Evolutionary conservation across 2,888 invertebrate species (phyloP).

Genomic region (Rhopalosiphum nymphaeae): DNA sequence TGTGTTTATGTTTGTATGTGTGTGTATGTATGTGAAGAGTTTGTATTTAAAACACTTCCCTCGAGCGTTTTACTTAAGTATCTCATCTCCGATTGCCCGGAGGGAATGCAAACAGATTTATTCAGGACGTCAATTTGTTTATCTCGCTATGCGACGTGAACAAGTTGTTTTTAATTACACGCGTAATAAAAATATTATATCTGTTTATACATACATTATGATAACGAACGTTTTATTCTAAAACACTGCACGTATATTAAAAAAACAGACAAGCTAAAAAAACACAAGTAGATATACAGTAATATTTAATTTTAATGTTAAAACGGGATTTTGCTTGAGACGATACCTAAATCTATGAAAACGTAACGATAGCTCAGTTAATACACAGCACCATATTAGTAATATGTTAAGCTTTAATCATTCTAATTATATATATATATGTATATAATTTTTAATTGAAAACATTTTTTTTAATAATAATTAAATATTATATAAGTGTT

Average conservation of each 20-base stretch:
- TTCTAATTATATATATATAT: no score
- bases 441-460: no score
- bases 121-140: not conserved
- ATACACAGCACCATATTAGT: not conserved
- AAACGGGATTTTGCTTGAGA: not conserved
- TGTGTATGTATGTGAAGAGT: not conserved
- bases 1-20: not conserved
- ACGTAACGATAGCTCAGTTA: not conserved
- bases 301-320: not conserved
- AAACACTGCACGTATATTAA: not conserved
- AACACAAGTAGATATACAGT: not conserved
- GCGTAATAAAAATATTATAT: not conserved
- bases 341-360: not conserved
- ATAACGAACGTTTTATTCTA: not conserved
- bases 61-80: not conserved
- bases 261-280: not conserved
- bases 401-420: not conserved
- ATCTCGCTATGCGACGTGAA: not conserved
- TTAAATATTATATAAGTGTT: no score
- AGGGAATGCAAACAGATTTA: not conserved
- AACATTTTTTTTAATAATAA: no score
- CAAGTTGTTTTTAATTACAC: not conserved
- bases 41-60: not conserved
- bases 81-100: not conserved
- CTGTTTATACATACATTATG: not conserved